Evolutionary conservation across 2,797 vertebrate species (phyloP), one percentile per base, ranked within the genome.

Genomic region (Scarus forsteni): DNA sequence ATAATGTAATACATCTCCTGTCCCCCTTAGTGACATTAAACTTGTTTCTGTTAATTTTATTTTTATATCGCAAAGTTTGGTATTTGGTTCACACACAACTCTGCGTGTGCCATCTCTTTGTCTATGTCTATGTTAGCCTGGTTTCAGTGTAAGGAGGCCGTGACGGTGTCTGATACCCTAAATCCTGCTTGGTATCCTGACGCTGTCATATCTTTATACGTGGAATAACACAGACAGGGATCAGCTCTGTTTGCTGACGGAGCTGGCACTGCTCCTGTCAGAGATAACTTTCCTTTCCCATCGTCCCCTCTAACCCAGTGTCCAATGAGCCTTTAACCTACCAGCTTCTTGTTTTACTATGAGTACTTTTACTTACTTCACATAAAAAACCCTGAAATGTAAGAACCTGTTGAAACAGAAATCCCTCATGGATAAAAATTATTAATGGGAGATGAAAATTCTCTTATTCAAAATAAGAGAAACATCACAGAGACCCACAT

Each of bases 401-500:
- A 11, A 49, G 10, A 61, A 59, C 36, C 13, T 7, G 9, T 15
- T 16, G 68, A 3, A 60, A 27, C 19, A 9, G 19, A 18, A 54
- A 50, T 15, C 40, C 27, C 27, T 27, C 79, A 59, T 19, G 27
- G 38, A 50, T 48, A 7, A 35, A 0, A 50, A 27, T 10, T 34
- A 51, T 13, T 12, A 13, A 27, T 27, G 27, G 5, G 11, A 43
- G 36, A 49, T 42, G 52, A 27, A 10, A 54, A 34, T 18, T 8
- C 2, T 64, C 8, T 50, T 44, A 18, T 27, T 2, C 27, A 27
- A 62, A 35, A 36, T 5, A 52, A 60, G 13, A 53, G 48, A 34
- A 19, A 45, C 12, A 70, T 78, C 48, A 79, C 35, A 56, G 40
- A 16, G 40, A 42, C 56, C 35, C 70, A 77, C 62, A 49, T 77